phyloP scores from a whole-genome alignment of 2,888 invertebrate species.

The Dryomyza anilis region DNA sequence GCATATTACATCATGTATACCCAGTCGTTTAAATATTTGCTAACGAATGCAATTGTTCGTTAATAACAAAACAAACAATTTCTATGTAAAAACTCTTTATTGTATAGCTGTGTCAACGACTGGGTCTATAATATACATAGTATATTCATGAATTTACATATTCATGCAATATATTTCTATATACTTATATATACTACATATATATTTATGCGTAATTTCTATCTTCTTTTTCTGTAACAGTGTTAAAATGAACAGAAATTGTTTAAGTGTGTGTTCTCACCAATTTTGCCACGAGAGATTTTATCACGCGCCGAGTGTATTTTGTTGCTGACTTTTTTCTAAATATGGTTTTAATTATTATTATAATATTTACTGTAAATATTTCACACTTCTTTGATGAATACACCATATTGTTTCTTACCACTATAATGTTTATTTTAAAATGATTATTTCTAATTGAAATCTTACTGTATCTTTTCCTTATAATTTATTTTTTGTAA shows the following conservation, averaged over 20 bases:
- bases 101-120: neutral
- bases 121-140: neutral
- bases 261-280: conserved; percentile 51
- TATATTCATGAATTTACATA: neutral
- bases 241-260: conserved; percentile 51
- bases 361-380: neutral
- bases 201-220: conserved; percentile 3
- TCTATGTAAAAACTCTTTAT: neutral
- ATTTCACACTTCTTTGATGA: too few species aligned
- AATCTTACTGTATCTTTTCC: too few species aligned
- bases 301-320: conserved; percentile 30
- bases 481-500: too few species aligned
- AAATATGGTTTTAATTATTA: neutral
- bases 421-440: too few species aligned
- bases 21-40: neutral
- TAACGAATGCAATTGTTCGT: neutral
- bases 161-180: neutral
- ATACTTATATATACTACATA: neutral
- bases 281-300: conserved; percentile 29
- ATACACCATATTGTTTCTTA: too few species aligned
- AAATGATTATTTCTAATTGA: too few species aligned
- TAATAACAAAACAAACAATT: neutral
- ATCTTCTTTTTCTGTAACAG: conserved; percentile 41
- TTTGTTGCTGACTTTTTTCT: conserved; percentile 29
- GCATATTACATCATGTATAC: too few species aligned